Base-by-base conservation (phyloP, 2,797 vertebrate genomes). In the Nasua narica region DNA sequence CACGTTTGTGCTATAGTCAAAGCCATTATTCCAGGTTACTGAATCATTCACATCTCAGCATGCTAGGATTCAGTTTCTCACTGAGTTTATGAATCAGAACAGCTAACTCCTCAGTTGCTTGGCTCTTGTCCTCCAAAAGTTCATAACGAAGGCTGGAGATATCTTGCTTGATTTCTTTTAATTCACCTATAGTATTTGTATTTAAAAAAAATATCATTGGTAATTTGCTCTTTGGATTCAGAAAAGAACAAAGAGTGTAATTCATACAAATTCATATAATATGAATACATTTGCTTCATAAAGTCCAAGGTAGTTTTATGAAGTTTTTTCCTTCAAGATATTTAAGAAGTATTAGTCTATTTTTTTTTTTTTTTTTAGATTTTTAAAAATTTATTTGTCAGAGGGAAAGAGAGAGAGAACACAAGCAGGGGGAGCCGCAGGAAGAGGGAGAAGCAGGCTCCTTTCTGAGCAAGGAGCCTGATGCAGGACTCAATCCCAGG, bases 121-220 rank as follows among this genome's bases (percentile, higher is more conserved):
- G 99, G 90, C 99, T 99, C 91, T 99, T 99, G 95, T 99, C 99
- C 95, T 99, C 99, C 97, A 99, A 90, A 74, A 99, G 99, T 97
- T 99, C 99, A 0, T 99, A 99, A 60, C 99, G 99, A 96, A 99
- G 99, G 96, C 99, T 99, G 95, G 99, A 99, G 95, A 99, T 99
- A 93, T 99, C 99, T 98, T 99, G 99, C 94, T 99, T 99, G 97
- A 99, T 99, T 98, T 99, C 99, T 97, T 99, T 99, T 83, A 99
- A 95, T 98, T 99, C 99, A 97, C 99, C 99, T 99, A 94, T 9
- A 95, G 95, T 50, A 87, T 97, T 48, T 78, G 81, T 54, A 84
- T 95, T 25, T 60, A 60, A 74, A 32, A 74, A 94, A 95, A 86
- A 94, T 1, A 62, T 35, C 4, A 11, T 98, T 87, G 93, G 94